Evolutionary conservation across 2,797 vertebrate genomes (phyloP), one percentile per base, ranked within the genome.

Genomic region (Varecia variegata): DNA sequence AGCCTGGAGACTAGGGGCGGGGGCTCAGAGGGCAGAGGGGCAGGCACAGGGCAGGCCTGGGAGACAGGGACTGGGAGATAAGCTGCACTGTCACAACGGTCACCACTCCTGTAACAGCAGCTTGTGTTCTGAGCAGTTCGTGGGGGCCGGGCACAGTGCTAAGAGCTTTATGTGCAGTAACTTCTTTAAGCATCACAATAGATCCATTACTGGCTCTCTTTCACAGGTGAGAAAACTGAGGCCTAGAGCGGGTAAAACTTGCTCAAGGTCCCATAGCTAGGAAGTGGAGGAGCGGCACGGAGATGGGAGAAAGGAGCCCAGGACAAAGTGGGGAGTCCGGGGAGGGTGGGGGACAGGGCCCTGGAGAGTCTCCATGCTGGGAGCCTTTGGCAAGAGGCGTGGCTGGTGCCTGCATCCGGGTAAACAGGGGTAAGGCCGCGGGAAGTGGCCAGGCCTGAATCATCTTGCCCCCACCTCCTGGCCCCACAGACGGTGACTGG

Each of bases 361-460:
- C 50, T 47, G 74, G 20, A 68, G 45, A 65, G 21, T 60, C 40
- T 85, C 70, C 43, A 6, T 0, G 6, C 79, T 7, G 11, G 85
- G 45, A 74, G 25, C 7, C 60, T 80, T n/a, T 30, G 15, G 30
- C 47, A 80, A 17, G 82, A 89, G 88, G 74, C 25, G 30, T 27
- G 92, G 84, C 95, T 56, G 56, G 47, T 25, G 82, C 68, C 43
- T 15, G 40, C 77, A 90, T 92, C 82, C 70, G 77, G 47, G 88
- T 90, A 94, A 98, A 97, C 82, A 97, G 90, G 43, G 71, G 21
- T 84, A 88, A 95, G 81, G 88, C 90, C 58, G 50, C 1, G 30
- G 62, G 88, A 90, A 96, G 92, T n/a, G 70, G 58, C 89, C 93
- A 79, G 67, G 60, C 87, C 88, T 97, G 96, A 96, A 88, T 95